These are phyloP conservation scores for Oryzias celebensis DNA, from an alignment of 2,113 vertebrate species.

Conservation along the genomic window DNA sequence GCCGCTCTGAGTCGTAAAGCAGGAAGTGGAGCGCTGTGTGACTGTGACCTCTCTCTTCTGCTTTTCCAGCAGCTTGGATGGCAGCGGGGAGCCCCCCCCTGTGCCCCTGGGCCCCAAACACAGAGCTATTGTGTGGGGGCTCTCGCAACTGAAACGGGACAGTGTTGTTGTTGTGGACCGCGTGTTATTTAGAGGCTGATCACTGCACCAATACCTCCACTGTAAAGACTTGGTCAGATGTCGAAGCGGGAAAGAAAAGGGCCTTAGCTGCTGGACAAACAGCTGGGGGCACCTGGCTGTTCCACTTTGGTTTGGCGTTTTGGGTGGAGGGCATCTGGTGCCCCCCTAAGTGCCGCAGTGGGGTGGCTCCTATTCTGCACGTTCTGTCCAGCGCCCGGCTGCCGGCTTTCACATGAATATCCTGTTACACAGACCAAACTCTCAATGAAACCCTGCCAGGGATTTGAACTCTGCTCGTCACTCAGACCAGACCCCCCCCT, in stretches of 20 bases:
- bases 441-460: slow-evolving; percentile 68
- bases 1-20: slow-evolving; percentile 9
- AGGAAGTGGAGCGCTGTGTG: slow-evolving; percentile 55
- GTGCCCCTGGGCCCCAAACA: slow-evolving; percentile 61
- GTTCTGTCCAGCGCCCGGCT: slow-evolving; percentile 34
- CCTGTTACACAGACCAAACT: slow-evolving; percentile 67
- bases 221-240: slow-evolving; percentile 40
- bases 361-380: slow-evolving; percentile 52
- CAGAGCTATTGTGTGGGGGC: slow-evolving; percentile 68
- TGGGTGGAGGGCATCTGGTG: slow-evolving; percentile 20
- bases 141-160: slow-evolving; percentile 60
- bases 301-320: slow-evolving; percentile 26
- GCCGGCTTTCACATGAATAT: slow-evolving; percentile 76
- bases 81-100: slow-evolving; percentile 56
- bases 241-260: slow-evolving; percentile 9
- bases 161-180: slow-evolving; percentile 64
- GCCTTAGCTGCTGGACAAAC: slow-evolving; percentile 26
- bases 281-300: slow-evolving; percentile 32
- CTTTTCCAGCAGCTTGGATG: slow-evolving; percentile 57
- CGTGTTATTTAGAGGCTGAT: slow-evolving; percentile 71
- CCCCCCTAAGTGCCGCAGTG: slow-evolving; percentile 53
- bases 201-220: slow-evolving; percentile 51
- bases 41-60: slow-evolving; percentile 55
- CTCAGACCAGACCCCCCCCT: slow-evolving; percentile 35
- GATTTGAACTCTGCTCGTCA: slow-evolving; percentile 66